Base-by-base conservation (phyloP, 2,113 vertebrate species). In the Epinephelus moara region DNA sequence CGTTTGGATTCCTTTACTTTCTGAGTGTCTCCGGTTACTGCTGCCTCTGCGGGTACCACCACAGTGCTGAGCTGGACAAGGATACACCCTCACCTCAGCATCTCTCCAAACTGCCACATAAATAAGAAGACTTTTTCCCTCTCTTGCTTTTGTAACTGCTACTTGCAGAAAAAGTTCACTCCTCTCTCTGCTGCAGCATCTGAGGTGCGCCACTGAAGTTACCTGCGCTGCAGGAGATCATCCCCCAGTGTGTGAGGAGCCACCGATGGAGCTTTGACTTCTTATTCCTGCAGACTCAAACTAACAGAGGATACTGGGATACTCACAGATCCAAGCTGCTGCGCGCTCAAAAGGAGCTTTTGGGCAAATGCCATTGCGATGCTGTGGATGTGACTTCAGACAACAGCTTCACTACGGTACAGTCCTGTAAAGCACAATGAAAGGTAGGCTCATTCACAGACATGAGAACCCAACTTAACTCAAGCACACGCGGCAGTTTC, bases 381-480 rank as follows among this genome's bases (percentile, higher is more conserved):
- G 92, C 88, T 91, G 87, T 89, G 92, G 88, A 93, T 93, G 88
- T 94, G 85, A 95, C 86, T 83, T 81, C 70, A 81, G 57, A 84
- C 88, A 37, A 47, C 81, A 86, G 63, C 68, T 77, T 70, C 70
- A 60, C 85, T 47, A 75, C 86, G 63, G 57, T 76, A 57, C 45
- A 82, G 61, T 77, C 85, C 74, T 73, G 77, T 70, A 61, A 82
- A 79, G 17, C 82, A 95, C 89, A 73, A 96, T 96, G 95, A 96
- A 96, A 94, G 95, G 95, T 95, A 88, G 64, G 93, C 13, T 68
- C 57, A 27, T n/a, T 23, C 2, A 30, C 6, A 62, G 0, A 1
- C 42, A 37, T 2, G 2, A 23, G 64, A 23, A 25, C 30, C 4
- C 47, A 70, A 17, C 17, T 19, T 4, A 14, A 17, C 15, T 40